Evolutionary conservation across 2,113 vertebrate species (phyloP), one percentile per base, ranked within the genome.

Genomic region (Theropithecus gelada): DNA sequence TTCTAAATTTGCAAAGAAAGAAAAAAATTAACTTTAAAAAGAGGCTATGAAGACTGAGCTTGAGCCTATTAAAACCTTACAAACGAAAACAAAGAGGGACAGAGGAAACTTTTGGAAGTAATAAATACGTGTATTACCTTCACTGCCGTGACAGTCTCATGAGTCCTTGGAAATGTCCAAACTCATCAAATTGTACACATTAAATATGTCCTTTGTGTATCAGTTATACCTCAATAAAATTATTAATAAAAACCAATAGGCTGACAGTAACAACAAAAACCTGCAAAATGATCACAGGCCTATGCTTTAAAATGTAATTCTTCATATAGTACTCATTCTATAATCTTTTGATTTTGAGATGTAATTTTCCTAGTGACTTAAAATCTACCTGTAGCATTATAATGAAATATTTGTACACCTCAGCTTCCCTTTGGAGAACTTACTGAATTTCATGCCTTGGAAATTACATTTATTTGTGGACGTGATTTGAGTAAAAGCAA

Each of bases 391-490:
- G n/a, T 90, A 80, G 48, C 55, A 57, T 81, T 78, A 61, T 27
- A 50, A 64, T 6, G 55, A 50, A 35, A 70, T 96, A 16, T 75
- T 88, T 72, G 35, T 59, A 9, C 76, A 73, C 59, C 55, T 96
- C 89, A 48, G 75, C 30, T 94, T 94, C 72, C 25, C n/a, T 70
- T 70, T 1, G 2, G 80, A 90, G 14, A 13, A 18, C 68, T 90
- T 35, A 25, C 22, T 87, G 45, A 80, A 25, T 72, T 97, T 64
- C 79, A 45, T 61, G 55, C 18, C 40, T 94, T 93, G 59, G 57
- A 95, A 85, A 57, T 73, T 6, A 22, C 27, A 59, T 76, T 81
- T 95, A 76, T 97, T 68, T 93, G 68, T 93, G 64, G 64, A 45
- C 4, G 3, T 48, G 76, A 81, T 84, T 38, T 61, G 75, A 90